Conservation (phyloP, 2,888 invertebrate species). For the Rhyacophila evoluta region DNA sequence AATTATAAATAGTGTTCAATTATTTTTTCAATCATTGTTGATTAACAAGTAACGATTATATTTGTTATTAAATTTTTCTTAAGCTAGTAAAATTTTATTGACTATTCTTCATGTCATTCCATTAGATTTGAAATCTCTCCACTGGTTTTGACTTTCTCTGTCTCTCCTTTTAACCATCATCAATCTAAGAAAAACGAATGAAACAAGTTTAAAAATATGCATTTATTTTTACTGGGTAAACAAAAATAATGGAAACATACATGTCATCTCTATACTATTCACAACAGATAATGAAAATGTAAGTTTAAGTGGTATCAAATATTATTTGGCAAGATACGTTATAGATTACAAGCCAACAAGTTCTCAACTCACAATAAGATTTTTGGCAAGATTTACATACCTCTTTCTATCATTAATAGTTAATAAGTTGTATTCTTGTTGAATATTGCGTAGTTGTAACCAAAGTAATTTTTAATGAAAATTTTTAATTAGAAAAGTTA, state of each 20-base stretch:
- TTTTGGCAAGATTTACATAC: too few relatives aligned
- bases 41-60: conserved; percentile 14
- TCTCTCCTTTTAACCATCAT: conserved; percentile 36
- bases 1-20: conserved; percentile 1
- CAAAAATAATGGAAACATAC: conserved; percentile 12
- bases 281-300: neutral
- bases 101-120: conserved; percentile 17
- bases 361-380: too few relatives aligned
- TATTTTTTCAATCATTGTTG: neutral
- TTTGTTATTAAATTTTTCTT: neutral
- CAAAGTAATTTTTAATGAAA: too few relatives aligned
- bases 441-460: too few relatives aligned
- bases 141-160: neutral
- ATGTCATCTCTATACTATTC: neutral
- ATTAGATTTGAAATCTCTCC: neutral
- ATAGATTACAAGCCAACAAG: too few relatives aligned
- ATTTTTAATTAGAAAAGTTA: too few relatives aligned
- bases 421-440: too few relatives aligned
- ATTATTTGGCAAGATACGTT: neutral
- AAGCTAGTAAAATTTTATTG: neutral
- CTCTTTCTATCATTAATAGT: too few relatives aligned
- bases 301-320: neutral
- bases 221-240: conserved; percentile 38
- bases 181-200: conserved; percentile 32
- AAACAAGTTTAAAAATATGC: conserved; percentile 38